A percentile compares a stretch with the other conserved stretches of the same genome.
Evolutionary conservation across 2,888 invertebrate species (phyloP).

Genomic region (Plebejus argus): DNA sequence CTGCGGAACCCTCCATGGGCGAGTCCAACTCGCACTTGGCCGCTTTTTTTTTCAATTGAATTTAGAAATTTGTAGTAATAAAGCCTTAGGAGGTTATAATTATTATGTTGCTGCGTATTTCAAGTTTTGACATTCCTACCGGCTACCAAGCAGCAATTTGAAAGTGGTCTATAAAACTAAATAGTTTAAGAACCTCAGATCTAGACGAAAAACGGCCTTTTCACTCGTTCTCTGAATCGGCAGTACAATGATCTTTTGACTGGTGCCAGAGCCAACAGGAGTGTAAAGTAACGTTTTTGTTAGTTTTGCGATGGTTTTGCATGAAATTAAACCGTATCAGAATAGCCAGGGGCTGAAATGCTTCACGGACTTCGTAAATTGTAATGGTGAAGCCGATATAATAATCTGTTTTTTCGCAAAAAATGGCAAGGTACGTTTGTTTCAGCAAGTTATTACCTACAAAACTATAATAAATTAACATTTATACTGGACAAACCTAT

Average conservation of each 20-base stretch:
- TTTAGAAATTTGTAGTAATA: neutral
- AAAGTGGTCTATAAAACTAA: neutral
- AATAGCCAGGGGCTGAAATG: slow-evolving; percentile 39
- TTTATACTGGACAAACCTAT: too few relatives aligned
- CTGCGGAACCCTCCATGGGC: too few relatives aligned
- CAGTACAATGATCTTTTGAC: slow-evolving; percentile 73
- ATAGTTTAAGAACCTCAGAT: neutral
- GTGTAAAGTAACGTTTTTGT: slow-evolving; percentile 49
- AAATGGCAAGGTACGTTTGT: too few relatives aligned
- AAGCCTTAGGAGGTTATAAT: neutral
- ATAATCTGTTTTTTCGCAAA: neutral
- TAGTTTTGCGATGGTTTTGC: slow-evolving; percentile 49
- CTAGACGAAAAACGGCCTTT: slow-evolving; percentile 46
- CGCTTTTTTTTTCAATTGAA: neutral
- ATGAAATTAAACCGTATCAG: slow-evolving; percentile 57
- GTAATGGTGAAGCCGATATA: slow-evolving; percentile 12
- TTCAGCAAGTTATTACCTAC: too few relatives aligned
- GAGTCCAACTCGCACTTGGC: too few relatives aligned
- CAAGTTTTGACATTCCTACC: neutral
- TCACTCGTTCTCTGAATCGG: slow-evolving; percentile 59
- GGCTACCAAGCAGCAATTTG: neutral
- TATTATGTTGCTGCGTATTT: neutral
- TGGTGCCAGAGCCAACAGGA: slow-evolving; percentile 53
- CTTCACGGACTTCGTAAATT: slow-evolving; percentile 27
- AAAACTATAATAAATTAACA: too few relatives aligned